phyloP scores from a whole-genome alignment of 1,140 invertebrate genomes.

The Cydia fagiglandana region DNA sequence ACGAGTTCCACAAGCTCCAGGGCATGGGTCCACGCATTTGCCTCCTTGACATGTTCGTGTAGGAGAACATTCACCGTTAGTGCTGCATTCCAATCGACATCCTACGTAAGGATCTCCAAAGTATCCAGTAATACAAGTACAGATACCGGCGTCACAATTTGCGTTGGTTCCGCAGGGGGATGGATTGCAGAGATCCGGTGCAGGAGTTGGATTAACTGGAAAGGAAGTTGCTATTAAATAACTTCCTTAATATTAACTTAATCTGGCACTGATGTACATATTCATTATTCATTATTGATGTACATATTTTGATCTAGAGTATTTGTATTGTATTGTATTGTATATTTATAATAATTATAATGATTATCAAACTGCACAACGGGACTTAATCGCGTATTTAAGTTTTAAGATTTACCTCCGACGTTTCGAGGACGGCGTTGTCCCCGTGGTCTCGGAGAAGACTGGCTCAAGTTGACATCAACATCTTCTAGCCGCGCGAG shows the following conservation, averaged over 20 bases:
- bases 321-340: no score
- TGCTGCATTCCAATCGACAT: conserved; percentile 83
- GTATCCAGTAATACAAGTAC: conserved; percentile 82
- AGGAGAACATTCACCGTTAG: conserved; percentile 83
- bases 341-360: no score
- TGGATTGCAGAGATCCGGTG: conserved; percentile 83
- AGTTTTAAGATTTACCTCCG: no score
- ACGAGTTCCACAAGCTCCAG: conserved; percentile 84
- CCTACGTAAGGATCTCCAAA: conserved; percentile 84
- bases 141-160: conserved; percentile 82
- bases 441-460: no score
- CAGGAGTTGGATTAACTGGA: conserved; percentile 71
- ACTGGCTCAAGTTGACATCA: no score
- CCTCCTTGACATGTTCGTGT: conserved; percentile 85
- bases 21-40: conserved; percentile 88
- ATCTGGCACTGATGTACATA: no score
- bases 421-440: no score
- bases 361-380: no score
- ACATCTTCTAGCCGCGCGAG: no score
- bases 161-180: conserved; percentile 88
- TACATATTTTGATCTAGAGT: no score
- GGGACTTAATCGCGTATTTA: no score
- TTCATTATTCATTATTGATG: no score
- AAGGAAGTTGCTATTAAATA: conserved; percentile 60
- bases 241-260: not conserved